Evolutionary conservation across 2,113 vertebrate species (phyloP), one percentile per base, ranked within the genome.

Genomic region (Ageneiosus marmoratus): DNA sequence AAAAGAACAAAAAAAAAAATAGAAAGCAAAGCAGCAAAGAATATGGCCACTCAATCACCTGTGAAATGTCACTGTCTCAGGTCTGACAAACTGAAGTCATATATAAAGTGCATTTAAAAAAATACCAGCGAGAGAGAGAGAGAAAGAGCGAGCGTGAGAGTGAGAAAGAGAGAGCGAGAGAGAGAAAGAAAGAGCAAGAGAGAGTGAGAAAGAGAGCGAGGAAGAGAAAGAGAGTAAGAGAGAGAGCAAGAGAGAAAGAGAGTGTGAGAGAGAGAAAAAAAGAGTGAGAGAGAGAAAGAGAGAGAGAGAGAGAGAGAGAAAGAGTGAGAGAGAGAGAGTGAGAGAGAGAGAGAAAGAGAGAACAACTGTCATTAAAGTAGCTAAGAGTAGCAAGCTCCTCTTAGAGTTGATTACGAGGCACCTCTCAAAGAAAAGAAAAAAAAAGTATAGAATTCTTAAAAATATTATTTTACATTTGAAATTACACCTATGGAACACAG

Each of bases 381-480:
- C 84, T 79, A 80, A 86, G 75, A 79, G 70, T 72, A 84, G 76
- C 75, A 82, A 74, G 86, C 84, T 80, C 86, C 85, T 87, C 76
- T 90, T 88, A 86, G 87, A 91, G 87, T 80, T 58, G 86, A 89
- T 85, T 79, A 88, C 63, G 88, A 85, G 84, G 86, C 89, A 86
- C 86, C 84, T 80, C 72, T 82, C 56, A 82, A 84, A 86, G 81
- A 32, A 53, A 41, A 65, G 32, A 76, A 41, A 74, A 77, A 86
- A 83, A 83, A 62, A 83, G 50, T 58, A 88, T 89, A 90, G 89
- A 89, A 91, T 89, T 89, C 89, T 94, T 95, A 95, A 91, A 96
- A 95, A 96, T 95, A 96, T 94, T 95, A 96, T 95, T 94, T 95
- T 96, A 97, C 96, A 97, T 93, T 93, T 94, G 88, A 95, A 95